Base-by-base conservation (phyloP, 2,797 vertebrate species). In the Cirrhinus molitorella region DNA sequence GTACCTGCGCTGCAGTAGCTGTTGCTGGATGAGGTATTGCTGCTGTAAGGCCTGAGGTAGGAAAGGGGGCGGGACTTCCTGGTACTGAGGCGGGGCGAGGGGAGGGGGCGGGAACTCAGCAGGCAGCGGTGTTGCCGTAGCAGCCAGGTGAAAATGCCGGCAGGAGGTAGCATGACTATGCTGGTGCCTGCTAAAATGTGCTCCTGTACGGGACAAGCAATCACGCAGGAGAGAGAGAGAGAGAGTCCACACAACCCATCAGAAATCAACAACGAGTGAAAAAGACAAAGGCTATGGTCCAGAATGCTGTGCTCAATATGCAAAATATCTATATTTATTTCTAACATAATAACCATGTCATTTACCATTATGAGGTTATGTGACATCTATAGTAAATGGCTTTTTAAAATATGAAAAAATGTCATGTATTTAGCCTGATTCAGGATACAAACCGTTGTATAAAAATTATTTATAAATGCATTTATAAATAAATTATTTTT, bases 41-140 rank as follows among this genome's bases (percentile, higher is more conserved):
- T 99, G 98, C 97, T 99, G 98, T 96, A 99, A 97, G 95, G 97
- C 97, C 96, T 99, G 98, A 99, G 98, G 98, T 98, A 99, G 97
- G 96, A 99, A 99, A 92, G 97, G 96, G 90, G 98, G 96, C 93
- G 97, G 94, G 92, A 98, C 95, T 49, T 99, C 98, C 94, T 97
- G 98, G 96, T 98, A 99, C 91, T 97, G 98, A 83, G 98, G 96
- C 67, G 96, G 81, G 51, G 97, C 93, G 90, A 89, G 82, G 19
- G 79, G 79, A 77, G 88, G 66, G 40, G 86, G 84, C 2, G 86
- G 96, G 93, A 99, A 98, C 90, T 97, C 96, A 31, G 97, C 88
- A 49, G 97, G 94, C 92, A 98, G 96, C 90, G 96, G 96, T 75
- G 97, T 80, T 70, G 85, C 96, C 93, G 98, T 97, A 92, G 97